phyloP scores from a whole-genome alignment of 2,797 vertebrate species.

The Taenioides sp. region DNA sequence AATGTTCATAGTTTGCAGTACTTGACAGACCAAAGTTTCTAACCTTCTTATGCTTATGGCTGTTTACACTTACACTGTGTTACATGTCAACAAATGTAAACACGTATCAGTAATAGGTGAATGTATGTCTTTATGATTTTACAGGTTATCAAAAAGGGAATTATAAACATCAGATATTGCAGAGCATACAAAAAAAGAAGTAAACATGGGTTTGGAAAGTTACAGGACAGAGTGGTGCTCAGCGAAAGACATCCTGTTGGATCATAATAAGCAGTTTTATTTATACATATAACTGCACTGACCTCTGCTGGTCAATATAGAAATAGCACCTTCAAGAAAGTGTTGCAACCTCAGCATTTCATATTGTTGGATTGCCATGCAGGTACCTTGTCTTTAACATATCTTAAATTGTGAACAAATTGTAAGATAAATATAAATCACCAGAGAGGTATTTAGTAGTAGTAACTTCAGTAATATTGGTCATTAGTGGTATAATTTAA shows the following conservation, averaged over 20 bases:
- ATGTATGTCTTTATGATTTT: too few species aligned
- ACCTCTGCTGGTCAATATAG: slow-evolving; percentile 41
- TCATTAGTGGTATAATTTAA: neutral
- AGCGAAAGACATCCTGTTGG: neutral
- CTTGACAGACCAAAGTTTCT: neutral
- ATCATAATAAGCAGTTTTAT: neutral
- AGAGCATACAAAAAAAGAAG: too few species aligned
- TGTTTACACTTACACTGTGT: too few species aligned
- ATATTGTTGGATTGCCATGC: neutral
- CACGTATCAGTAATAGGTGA: too few species aligned
- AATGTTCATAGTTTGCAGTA: neutral
- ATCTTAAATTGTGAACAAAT: neutral
- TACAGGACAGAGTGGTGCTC: neutral
- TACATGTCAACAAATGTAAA: too few species aligned
- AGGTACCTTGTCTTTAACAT: neutral
- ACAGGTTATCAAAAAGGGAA: too few species aligned
- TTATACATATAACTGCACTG: slow-evolving; percentile 46
- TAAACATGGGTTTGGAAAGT: neutral
- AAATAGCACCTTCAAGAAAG: slow-evolving; percentile 22
- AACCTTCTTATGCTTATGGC: too few species aligned
- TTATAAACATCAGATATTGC: too few species aligned
- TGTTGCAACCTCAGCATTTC: too few species aligned
- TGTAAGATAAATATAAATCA: neutral
- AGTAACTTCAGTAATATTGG: neutral
- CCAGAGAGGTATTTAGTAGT: neutral